Base-by-base conservation (phyloP, 2,113 vertebrate genomes). In the Lontra canadensis region DNA sequence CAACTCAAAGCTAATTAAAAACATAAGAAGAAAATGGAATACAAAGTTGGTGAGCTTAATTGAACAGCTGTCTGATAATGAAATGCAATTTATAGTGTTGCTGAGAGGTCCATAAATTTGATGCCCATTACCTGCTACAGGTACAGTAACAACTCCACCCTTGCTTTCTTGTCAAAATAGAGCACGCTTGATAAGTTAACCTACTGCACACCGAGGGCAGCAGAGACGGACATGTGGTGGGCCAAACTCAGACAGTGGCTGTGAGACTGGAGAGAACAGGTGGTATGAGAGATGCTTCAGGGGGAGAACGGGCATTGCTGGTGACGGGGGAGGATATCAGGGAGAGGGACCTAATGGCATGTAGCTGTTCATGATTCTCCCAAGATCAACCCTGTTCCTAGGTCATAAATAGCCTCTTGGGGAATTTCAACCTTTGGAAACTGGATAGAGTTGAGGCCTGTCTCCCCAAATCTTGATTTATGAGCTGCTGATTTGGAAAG, bases 401-500 rank as follows among this genome's bases (percentile, higher is more conserved):
- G 13, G 49, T 49, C 20, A n/a, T 88, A 39, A 94, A 61, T 82
- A 82, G 91, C 34, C 12, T 67, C 34, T 25, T 44, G 31, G 47
- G 7, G 44, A 42, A 91, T 85, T 88, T 71, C 81, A 69, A 23
- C 34, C 74, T 90, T 91, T 79, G 34, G 57, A 89, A 94, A 91
- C 31, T 34, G 31, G 65, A 31, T 3, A 80, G 91, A 61, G 36
- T 52, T 90, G 88, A 93, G 80, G 59, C 52, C 61, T 26, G 2
- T 47, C 55, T 84, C 84, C n/a, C 36, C 49, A 92, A 79, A 85
- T 18, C 89, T 57, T 55, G 36, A 47, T 88, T 89, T 63, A 47
- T 59, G 25, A 71, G 81, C 31, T 36, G 73, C 52, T 88, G 36
- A 78, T 95, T 83, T 95, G 81, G 81, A 88, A 96, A 96, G 73